Conservation (phyloP, 1,140 invertebrate genomes). For the Ceratina australensis region DNA sequence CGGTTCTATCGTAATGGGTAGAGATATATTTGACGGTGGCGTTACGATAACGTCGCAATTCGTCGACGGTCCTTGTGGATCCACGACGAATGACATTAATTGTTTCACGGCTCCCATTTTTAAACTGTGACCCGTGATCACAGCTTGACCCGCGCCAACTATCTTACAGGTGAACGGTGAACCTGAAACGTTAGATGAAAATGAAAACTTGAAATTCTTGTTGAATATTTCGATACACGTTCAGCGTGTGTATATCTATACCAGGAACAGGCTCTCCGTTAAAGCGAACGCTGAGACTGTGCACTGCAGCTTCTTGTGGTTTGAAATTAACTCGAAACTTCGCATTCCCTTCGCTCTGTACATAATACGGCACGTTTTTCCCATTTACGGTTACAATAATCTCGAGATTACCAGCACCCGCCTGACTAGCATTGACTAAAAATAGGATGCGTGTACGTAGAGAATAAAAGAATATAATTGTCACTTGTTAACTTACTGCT, state of each 20-base stretch:
- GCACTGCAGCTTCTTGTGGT: constrained; percentile 93
- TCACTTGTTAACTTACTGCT: constrained; percentile 87
- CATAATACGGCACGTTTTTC: constrained; percentile 98
- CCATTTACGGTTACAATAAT: constrained; percentile 99
- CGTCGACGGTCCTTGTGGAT: constrained; percentile 79
- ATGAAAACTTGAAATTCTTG: neutral
- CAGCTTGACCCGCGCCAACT: constrained; percentile 82
- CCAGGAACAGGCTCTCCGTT: constrained; percentile 97
- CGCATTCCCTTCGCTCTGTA: constrained; percentile 98
- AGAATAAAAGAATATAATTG: neutral
- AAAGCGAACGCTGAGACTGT: constrained; percentile 95
- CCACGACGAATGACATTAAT: constrained; percentile 82
- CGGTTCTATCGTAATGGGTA: constrained; percentile 84
- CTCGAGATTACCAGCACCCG: constrained; percentile 96
- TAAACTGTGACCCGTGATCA: constrained; percentile 82
- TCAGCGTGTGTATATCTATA: constrained; percentile 58
- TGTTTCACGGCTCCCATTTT: constrained; percentile 83
- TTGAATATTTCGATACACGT: too few relatives aligned
- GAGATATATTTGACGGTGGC: constrained; percentile 88
- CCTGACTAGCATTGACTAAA: constrained; percentile 88
- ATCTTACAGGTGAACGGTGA: constrained; percentile 94
- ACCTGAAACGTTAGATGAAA: constrained; percentile 78
- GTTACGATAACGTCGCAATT: constrained; percentile 85
- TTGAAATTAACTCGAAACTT: constrained; percentile 98
- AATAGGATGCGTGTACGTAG: neutral